A percentile compares a stretch with the other conserved stretches of the same genome.
Conservation (phyloP, 2,888 invertebrate species). For the Folsomia candida region DNA sequence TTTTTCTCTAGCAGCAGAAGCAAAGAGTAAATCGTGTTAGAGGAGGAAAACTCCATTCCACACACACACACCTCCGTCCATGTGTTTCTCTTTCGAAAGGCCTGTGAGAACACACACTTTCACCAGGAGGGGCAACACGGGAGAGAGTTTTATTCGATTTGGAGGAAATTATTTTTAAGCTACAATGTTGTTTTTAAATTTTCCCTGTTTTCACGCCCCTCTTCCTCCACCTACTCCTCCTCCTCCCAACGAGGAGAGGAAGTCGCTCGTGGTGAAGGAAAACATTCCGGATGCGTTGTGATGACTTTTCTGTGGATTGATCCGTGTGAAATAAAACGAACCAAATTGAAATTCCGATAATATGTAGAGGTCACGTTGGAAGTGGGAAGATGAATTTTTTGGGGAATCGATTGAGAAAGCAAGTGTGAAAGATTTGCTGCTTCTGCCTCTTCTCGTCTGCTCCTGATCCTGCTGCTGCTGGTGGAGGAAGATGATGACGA, state of each 20-base stretch:
- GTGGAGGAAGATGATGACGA: too few species aligned
- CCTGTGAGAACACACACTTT: too few species aligned
- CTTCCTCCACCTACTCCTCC: not conserved
- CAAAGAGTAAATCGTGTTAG: not conserved
- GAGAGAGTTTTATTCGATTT: slow-evolving; percentile 2
- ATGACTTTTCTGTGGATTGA: slow-evolving; percentile 5
- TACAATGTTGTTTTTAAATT: slow-evolving; percentile 16
- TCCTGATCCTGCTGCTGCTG: too few species aligned
- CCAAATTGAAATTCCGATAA: slow-evolving; percentile 19
- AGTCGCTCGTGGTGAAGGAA: not conserved
- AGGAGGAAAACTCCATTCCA: not conserved
- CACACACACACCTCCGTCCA: not conserved
- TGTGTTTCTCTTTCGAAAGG: too few species aligned
- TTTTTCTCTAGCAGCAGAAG: not conserved
- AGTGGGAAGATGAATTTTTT: slow-evolving; percentile 15
- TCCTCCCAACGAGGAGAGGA: not conserved
- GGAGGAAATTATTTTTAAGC: slow-evolving; percentile 13
- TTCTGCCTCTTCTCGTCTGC: too few species aligned
- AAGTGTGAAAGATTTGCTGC: too few species aligned
- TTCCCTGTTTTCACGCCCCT: slow-evolving; percentile 3
- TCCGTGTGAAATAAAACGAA: slow-evolving; percentile 2
- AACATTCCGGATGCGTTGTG: not conserved
- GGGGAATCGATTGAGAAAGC: slow-evolving; percentile 17
- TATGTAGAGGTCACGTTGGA: not conserved
- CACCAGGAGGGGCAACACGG: too few species aligned